Evolutionary conservation across 1,140 invertebrate species (phyloP).

Genomic region (Macrosteles quadrilineatus): DNA sequence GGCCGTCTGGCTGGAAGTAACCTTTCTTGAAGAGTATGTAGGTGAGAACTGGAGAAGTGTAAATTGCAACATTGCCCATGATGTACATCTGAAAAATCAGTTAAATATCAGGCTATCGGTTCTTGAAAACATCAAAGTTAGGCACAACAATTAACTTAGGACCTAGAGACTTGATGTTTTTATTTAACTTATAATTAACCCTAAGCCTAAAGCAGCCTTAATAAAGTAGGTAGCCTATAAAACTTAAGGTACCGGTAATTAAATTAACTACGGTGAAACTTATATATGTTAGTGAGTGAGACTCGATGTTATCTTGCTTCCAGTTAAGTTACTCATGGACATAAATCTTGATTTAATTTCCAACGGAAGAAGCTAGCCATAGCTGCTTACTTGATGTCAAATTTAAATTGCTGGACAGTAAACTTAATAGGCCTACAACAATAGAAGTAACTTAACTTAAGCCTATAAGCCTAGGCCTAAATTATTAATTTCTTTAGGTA

Average conservation of each 20-base stretch:
- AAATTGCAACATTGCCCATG: constrained; percentile 71
- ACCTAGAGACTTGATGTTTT: neutral
- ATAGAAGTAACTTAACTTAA: neutral
- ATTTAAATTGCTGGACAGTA: too few relatives aligned
- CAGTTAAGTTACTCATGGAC: too few relatives aligned
- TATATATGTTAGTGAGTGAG: neutral
- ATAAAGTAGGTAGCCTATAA: neutral
- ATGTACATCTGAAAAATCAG: constrained; percentile 57
- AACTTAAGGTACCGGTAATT: neutral
- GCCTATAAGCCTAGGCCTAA: too few relatives aligned
- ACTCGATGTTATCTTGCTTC: too few relatives aligned
- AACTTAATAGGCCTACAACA: too few relatives aligned
- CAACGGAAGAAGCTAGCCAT: too few relatives aligned
- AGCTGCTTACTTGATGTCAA: too few relatives aligned
- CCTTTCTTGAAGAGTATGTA: constrained; percentile 70
- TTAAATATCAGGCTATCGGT: neutral
- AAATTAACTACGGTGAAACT: neutral
- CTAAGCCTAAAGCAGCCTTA: neutral
- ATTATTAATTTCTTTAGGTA: neutral
- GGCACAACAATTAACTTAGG: neutral
- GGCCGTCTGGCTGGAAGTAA: constrained; percentile 63
- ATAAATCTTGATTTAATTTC: too few relatives aligned
- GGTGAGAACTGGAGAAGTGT: constrained; percentile 75
- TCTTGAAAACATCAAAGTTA: neutral
- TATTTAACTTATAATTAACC: neutral